phyloP scores from a whole-genome alignment of 1,140 invertebrate species.

The Dufourea novaeangliae region DNA sequence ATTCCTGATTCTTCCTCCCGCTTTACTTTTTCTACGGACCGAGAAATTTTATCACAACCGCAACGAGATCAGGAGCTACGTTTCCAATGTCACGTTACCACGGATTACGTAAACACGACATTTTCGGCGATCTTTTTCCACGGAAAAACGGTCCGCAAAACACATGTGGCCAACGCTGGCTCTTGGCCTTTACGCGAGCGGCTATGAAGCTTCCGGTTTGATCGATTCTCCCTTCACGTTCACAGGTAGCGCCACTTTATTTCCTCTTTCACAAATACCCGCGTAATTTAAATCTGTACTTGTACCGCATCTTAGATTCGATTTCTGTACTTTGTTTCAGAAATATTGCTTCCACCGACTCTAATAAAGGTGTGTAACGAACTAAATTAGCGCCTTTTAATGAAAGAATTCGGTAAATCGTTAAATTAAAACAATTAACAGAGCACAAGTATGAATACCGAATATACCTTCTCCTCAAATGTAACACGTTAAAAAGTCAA shows the following conservation, averaged over 20 bases:
- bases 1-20: neutral
- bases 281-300: conserved; percentile 12
- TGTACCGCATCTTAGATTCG: too few species aligned
- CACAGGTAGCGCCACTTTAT: conserved; percentile 13
- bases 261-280: conserved; percentile 31
- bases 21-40: neutral
- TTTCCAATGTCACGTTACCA: conserved; percentile 55
- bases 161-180: conserved; percentile 73
- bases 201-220: conserved; percentile 64
- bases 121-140: conserved; percentile 66
- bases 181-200: conserved; percentile 62
- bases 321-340: too few species aligned
- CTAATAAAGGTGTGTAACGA: too few species aligned
- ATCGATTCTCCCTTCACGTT: conserved; percentile 32
- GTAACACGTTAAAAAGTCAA: too few species aligned
- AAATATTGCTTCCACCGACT: too few species aligned
- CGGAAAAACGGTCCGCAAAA: conserved; percentile 58
- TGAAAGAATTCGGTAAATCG: too few species aligned
- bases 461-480: too few species aligned
- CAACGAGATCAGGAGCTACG: conserved; percentile 39
- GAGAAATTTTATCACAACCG: conserved; percentile 24
- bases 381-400: too few species aligned
- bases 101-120: conserved; percentile 74
- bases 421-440: too few species aligned
- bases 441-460: too few species aligned